phyloP scores from a whole-genome alignment of 2,113 vertebrate species.

The Crotalus horridus region DNA sequence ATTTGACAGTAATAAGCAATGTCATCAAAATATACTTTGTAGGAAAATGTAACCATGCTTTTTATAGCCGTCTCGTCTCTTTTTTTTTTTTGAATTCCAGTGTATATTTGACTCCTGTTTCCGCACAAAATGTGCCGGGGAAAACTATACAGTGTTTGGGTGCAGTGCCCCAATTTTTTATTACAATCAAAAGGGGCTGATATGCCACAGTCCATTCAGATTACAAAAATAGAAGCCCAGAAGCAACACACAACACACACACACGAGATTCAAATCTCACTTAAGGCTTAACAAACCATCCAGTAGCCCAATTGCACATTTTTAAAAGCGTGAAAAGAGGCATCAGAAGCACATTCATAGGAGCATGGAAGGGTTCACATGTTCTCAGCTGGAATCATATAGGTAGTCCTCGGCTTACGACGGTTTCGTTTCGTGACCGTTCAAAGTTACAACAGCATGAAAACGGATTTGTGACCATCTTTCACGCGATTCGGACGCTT shows the following conservation, averaged over 20 bases:
- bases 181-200: neutral
- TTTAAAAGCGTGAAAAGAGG: neutral
- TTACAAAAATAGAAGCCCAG: neutral
- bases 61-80: constrained; percentile 70
- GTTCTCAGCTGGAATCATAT: neutral
- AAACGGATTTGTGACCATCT: neutral
- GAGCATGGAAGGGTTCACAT: neutral
- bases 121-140: constrained; percentile 42
- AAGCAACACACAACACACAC: neutral
- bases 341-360: neutral
- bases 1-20: constrained; percentile 68
- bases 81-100: constrained; percentile 66
- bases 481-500: too few species aligned
- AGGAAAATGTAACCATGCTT: constrained; percentile 76
- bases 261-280: too few species aligned
- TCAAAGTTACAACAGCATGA: neutral
- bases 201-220: neutral
- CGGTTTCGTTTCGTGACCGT: neutral
- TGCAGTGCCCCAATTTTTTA: constrained; percentile 18
- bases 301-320: neutral
- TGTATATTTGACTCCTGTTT: constrained; percentile 82
- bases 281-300: neutral
- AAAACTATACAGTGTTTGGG: constrained; percentile 23
- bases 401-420: neutral
- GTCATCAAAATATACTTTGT: constrained; percentile 78